These are phyloP conservation scores for Campoletis raptor DNA, from an alignment of 2,888 invertebrate genomes.

Conservation along the genomic window DNA sequence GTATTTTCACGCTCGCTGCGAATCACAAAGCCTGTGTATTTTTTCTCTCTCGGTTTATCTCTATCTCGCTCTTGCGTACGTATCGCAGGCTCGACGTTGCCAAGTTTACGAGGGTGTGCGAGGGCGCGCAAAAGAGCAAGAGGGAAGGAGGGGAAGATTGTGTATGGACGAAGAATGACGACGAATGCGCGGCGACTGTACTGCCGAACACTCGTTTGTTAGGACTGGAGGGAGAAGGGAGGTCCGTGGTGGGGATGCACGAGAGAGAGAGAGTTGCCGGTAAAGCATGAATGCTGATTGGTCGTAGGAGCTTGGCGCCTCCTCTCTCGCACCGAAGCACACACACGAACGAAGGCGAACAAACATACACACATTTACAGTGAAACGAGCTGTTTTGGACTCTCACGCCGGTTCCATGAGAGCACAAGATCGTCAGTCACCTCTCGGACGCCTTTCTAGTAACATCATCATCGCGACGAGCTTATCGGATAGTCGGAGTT, in stretches of 20 bases:
- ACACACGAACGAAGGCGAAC: background rate
- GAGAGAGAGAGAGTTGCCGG: slow-evolving; percentile 47
- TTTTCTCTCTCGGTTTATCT: slow-evolving; percentile 4
- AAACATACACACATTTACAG: slow-evolving; percentile 17
- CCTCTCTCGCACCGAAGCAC: slow-evolving; percentile 67
- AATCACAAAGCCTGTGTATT: slow-evolving; percentile 24
- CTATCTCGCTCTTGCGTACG: slow-evolving; percentile 6
- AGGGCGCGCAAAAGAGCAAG: slow-evolving; percentile 21
- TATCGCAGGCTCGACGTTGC: slow-evolving; percentile 59
- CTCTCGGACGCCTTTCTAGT: slow-evolving; percentile 80
- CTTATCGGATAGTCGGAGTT: slow-evolving; percentile 57
- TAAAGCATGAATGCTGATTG: slow-evolving; percentile 66
- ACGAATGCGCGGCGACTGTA: slow-evolving; percentile 3
- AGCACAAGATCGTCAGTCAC: slow-evolving; percentile 76
- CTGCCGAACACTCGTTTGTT: slow-evolving; percentile 3
- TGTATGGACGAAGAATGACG: slow-evolving; percentile 26
- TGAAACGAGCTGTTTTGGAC: slow-evolving; percentile 65
- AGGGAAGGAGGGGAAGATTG: slow-evolving; percentile 35
- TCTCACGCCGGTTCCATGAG: slow-evolving; percentile 68
- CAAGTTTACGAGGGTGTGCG: slow-evolving; percentile 45
- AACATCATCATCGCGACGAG: slow-evolving; percentile 68
- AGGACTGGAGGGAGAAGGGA: background rate
- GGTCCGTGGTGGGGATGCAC: background rate
- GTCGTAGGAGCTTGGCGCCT: slow-evolving; percentile 70
- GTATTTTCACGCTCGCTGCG: slow-evolving; percentile 48